These are phyloP conservation scores for Anniella stebbinsi DNA, from an alignment of 2,797 vertebrate genomes.

Conservation along the genomic window DNA sequence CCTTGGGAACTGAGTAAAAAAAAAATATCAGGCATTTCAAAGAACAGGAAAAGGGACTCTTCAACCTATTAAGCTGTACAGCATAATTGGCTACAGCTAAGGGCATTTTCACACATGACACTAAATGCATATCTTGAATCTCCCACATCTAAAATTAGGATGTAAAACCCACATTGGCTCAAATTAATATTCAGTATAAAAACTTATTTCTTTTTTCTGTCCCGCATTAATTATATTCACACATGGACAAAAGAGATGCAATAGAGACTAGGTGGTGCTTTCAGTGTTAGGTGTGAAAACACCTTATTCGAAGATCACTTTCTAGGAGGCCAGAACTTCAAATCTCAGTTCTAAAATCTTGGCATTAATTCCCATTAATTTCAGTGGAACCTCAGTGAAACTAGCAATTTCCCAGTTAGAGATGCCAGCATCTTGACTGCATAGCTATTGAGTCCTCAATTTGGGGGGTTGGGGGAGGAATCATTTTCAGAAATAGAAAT, in stretches of 20 bases:
- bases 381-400: neutral
- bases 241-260: neutral
- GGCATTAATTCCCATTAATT: neutral
- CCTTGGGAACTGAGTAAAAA: slow-evolving; percentile 47
- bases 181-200: slow-evolving; percentile 9
- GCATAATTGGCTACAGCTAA: slow-evolving; percentile 53
- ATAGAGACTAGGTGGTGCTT: neutral
- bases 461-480: neutral
- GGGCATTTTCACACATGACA: slow-evolving; percentile 38
- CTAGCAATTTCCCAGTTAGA: neutral
- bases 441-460: no score
- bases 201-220: neutral
- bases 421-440: neutral
- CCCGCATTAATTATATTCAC: slow-evolving; percentile 3
- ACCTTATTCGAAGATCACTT: neutral
- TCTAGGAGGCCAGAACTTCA: neutral
- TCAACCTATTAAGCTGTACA: slow-evolving; percentile 63
- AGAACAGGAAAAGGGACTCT: slow-evolving; percentile 58
- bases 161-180: neutral
- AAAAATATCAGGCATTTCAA: slow-evolving; percentile 56
- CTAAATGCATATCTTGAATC: neutral
- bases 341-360: neutral
- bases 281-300: slow-evolving; percentile 2
- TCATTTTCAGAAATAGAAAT: neutral
- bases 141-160: slow-evolving; percentile 11